Percentiles rank a stretch among this genome's conserved stretches.
Evolutionary conservation across 2,797 vertebrate genomes (phyloP).

Genomic region (Eulemur mongoz): DNA sequence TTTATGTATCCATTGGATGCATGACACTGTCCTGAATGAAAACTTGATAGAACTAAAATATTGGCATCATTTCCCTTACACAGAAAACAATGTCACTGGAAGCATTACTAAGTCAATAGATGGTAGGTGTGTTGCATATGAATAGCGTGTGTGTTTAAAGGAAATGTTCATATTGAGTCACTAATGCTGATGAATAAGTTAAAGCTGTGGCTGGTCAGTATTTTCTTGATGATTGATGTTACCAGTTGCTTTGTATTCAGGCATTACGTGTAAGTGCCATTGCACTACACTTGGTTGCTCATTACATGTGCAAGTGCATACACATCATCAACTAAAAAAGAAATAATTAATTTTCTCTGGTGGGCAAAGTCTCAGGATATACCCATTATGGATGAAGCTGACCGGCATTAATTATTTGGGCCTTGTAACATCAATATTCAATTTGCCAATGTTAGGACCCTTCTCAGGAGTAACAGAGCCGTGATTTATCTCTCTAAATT

Average conservation of each 20-base stretch:
- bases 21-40: background rate
- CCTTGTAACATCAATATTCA: constrained; percentile 64
- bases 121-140: constrained; percentile 32
- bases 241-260: constrained; percentile 59
- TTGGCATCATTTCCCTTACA: constrained; percentile 4
- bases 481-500: constrained; percentile 64
- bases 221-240: constrained; percentile 65
- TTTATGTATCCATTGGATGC: background rate
- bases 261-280: constrained; percentile 18
- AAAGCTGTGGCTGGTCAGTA: background rate
- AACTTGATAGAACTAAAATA: constrained; percentile 59
- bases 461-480: constrained; percentile 49
- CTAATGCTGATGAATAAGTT: constrained; percentile 38
- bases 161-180: background rate
- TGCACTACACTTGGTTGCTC: constrained; percentile 19
- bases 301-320: constrained; percentile 53
- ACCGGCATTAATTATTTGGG: constrained; percentile 66
- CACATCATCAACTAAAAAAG: constrained; percentile 46
- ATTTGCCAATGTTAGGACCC: constrained; percentile 37
- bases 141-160: constrained; percentile 56
- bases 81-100: constrained; percentile 2
- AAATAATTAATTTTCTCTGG: constrained; percentile 63
- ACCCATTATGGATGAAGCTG: constrained; percentile 56
- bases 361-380: constrained; percentile 53
- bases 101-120: constrained; percentile 59